A percentile compares a stretch with the other conserved stretches of the same genome.
These are phyloP conservation scores for Carlito syrichta DNA, from an alignment of 2,113 vertebrate genomes.

Conservation along the genomic window DNA sequence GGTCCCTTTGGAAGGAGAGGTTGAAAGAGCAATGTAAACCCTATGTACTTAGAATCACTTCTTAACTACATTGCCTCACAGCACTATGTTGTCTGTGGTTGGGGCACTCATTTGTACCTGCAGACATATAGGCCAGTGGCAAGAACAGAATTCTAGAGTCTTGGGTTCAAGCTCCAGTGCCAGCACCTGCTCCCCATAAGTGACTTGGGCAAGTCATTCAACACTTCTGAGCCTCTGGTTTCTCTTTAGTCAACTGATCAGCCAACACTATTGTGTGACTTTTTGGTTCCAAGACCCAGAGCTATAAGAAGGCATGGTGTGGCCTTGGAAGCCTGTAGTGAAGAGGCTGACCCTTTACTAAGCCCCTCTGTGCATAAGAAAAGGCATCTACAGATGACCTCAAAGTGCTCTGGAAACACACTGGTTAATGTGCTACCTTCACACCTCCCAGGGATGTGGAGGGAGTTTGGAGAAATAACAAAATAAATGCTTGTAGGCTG, in stretches of 20 bases:
- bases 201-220: neutral
- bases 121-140: neutral
- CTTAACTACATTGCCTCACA: neutral
- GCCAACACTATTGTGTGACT: neutral
- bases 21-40: neutral
- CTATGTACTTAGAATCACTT: neutral
- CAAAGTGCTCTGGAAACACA: neutral
- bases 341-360: rapidly evolving
- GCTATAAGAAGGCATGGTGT: neutral
- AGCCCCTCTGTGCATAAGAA: neutral
- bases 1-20: neutral
- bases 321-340: neutral
- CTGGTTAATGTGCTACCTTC: neutral
- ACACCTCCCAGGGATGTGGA: neutral
- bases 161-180: neutral
- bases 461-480: neutral
- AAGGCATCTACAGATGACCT: neutral
- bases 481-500: neutral
- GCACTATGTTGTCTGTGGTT: neutral
- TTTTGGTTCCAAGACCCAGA: neutral
- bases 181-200: neutral
- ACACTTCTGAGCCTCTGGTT: neutral
- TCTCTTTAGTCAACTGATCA: neutral
- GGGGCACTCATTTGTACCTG: neutral
- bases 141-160: neutral